Evolutionary conservation across 2,888 invertebrate species (phyloP).

Genomic region (Drosophila vallismaia): DNA sequence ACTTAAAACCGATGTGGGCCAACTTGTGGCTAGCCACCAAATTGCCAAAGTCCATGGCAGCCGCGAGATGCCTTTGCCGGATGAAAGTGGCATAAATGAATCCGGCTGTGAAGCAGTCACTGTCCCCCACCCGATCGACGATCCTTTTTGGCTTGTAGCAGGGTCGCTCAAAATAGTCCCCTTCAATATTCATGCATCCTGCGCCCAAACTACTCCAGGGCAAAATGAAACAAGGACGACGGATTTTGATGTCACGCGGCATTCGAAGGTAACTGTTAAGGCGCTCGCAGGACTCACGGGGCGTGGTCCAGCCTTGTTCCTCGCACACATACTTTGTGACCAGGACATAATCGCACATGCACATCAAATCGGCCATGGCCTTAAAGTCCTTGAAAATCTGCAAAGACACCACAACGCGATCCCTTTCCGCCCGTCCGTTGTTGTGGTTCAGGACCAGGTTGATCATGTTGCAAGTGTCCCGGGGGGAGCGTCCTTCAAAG

Average conservation of each 20-base stretch:
- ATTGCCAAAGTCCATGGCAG: conserved; percentile 86
- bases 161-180: conserved; percentile 82
- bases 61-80: conserved; percentile 81
- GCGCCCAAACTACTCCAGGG: conserved; percentile 85
- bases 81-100: conserved; percentile 85
- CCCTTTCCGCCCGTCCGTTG: conserved; percentile 40
- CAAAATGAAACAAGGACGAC: conserved; percentile 73
- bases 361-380: conserved; percentile 79
- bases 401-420: conserved; percentile 85
- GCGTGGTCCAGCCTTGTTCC: conserved; percentile 84
- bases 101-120: conserved; percentile 88
- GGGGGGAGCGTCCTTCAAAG: conserved; percentile 85
- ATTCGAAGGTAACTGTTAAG: conserved; percentile 77
- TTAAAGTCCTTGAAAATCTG: conserved; percentile 86
- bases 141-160: conserved; percentile 85
- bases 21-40: conserved; percentile 87
- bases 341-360: conserved; percentile 85
- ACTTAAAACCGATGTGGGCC: conserved; percentile 84
- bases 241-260: conserved; percentile 64
- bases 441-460: conserved; percentile 84
- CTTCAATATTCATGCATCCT: conserved; percentile 72
- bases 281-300: conserved; percentile 84
- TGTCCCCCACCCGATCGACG: conserved; percentile 88
- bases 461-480: conserved; percentile 85
- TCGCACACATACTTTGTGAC: conserved; percentile 87